Evolutionary conservation across 2,888 invertebrate genomes (phyloP).

Genomic region (Athrips mouffetella): DNA sequence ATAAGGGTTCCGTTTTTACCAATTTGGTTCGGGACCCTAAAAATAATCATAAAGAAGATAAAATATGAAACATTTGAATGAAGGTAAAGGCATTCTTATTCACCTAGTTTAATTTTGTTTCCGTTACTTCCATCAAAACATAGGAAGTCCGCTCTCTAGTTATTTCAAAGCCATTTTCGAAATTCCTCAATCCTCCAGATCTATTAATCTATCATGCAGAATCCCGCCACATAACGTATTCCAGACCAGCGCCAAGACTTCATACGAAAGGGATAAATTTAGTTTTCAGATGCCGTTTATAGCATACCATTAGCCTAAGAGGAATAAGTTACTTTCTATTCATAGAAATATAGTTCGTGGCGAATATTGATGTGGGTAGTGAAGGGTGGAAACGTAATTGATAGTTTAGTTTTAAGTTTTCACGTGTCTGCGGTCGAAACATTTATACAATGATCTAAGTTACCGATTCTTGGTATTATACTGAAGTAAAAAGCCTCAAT

Average conservation of each 20-base stretch:
- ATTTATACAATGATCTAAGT: too few species aligned
- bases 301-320: constrained; percentile 7
- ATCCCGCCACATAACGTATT: constrained; percentile 11
- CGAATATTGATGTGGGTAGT: neutral
- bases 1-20: too few species aligned
- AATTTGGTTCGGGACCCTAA: too few species aligned
- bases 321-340: constrained; percentile 8
- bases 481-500: too few species aligned
- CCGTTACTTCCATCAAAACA: too few species aligned
- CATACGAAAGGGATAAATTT: constrained; percentile 6
- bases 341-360: constrained; percentile 3
- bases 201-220: constrained; percentile 11
- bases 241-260: constrained; percentile 4
- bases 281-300: constrained; percentile 9
- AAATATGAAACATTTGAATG: too few species aligned
- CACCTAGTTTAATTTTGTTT: too few species aligned
- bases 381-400: neutral
- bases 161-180: constrained; percentile 8
- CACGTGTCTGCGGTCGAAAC: too few species aligned
- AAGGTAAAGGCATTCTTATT: too few species aligned
- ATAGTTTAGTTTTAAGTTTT: neutral
- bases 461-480: too few species aligned
- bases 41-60: neutral
- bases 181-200: neutral
- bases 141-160: neutral